Evolutionary conservation across 2,113 vertebrate genomes (phyloP), one percentile per base, ranked within the genome.

Genomic region (Nesoenas mayeri): DNA sequence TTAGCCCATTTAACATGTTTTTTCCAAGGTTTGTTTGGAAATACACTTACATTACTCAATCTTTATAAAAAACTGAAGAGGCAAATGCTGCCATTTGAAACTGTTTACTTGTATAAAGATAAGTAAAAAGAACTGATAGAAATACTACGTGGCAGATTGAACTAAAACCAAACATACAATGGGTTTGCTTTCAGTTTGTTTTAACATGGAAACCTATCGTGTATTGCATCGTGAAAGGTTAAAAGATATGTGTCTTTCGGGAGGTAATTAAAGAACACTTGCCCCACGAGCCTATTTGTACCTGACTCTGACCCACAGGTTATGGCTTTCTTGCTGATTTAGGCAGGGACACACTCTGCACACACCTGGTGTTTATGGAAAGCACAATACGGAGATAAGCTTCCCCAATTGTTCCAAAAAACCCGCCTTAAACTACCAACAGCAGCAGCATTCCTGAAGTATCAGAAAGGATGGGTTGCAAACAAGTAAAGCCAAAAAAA

Each of bases 331-430:
- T 48, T 48, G 90, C 72, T 88, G 94, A 72, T 92, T 84, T 84
- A 90, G 93, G 91, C 89, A 91, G 85, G 53, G 85, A 84, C 69
- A 57, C 11, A 67, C 93, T 47, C 44, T 5, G 70, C 89, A 74
- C 61, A 71, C 96, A 96, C 94, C 95, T 95, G 96, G 95, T 95
- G 95, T 95, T 96, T 95, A 96, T 88, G 79, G 87, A 90, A 91
- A 93, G 72, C 17, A 0, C 36, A 1, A 25, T n/a, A 22, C 1
- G 0, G n/a, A 93, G 95, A 85, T 88, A 85, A 89, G 84, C 62
- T 69, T 25, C 51, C 31, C 56, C 66, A 64, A 4, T 64, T 64
- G 79, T 85, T 95, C 94, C 81, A 71, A 79, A 92, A 50, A 89
- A 50, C 64, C 72, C 84, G 66, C 89, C 66, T 73, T 54, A 29